A percentile compares a stretch with the other conserved stretches of the same genome.
phyloP scores from a whole-genome alignment of 2,113 vertebrate genomes.

The Gopherus evgoodei region DNA sequence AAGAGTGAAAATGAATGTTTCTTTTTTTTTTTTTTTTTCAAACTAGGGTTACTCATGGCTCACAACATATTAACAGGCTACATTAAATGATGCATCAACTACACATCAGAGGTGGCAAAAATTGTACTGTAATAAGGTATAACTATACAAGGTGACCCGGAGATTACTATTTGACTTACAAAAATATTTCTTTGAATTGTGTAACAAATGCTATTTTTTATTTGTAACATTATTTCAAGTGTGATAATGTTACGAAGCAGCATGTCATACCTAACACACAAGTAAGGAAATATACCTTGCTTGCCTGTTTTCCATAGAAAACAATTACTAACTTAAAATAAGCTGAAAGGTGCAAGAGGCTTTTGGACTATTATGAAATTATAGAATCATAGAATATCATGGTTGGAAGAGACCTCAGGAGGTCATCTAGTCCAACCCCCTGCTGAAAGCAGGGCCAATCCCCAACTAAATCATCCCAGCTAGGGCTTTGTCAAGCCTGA shows the following conservation, averaged over 20 bases:
- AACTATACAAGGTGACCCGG: not conserved
- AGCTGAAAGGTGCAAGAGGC: not conserved
- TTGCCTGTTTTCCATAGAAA: not conserved
- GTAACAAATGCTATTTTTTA: not conserved
- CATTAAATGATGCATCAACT: not conserved
- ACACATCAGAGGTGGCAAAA: not conserved
- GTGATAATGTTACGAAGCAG: too few relatives aligned
- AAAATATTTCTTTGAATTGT: constrained; percentile 2
- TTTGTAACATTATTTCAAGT: not conserved
- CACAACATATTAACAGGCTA: not conserved
- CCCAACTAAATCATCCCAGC: too few relatives aligned
- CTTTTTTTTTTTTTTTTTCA: not conserved
- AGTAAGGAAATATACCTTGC: not conserved
- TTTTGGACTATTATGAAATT: not conserved
- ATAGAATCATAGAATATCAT: too few relatives aligned
- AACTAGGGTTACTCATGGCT: not conserved
- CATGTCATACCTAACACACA: too few relatives aligned
- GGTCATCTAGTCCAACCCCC: too few relatives aligned
- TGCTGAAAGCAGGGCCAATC: too few relatives aligned
- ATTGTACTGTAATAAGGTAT: not conserved
- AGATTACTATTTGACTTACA: not conserved
- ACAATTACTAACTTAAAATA: not conserved
- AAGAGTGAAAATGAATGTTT: not conserved
- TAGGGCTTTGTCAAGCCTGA: too few relatives aligned
- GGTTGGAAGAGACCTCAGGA: too few relatives aligned